Conservation (phyloP, 2,113 vertebrate genomes). For the Ammodytes dubius region DNA sequence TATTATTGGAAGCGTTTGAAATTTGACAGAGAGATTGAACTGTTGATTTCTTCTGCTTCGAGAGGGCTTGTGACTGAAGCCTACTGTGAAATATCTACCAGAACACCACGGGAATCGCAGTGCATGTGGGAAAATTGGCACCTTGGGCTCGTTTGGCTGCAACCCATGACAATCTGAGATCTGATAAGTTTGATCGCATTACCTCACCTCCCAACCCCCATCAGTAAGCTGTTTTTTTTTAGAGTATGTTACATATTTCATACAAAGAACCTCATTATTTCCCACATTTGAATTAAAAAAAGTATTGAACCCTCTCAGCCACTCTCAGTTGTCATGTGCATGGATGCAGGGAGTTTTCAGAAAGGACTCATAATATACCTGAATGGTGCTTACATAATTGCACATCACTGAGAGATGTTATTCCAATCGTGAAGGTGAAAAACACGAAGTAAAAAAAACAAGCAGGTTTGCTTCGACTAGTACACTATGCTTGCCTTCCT, state of each 20-base stretch:
- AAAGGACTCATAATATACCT: slow-evolving; percentile 57
- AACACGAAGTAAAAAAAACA: slow-evolving; percentile 10
- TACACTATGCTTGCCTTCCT: neutral
- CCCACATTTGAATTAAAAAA: neutral
- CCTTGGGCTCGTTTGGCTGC: neutral
- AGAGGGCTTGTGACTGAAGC: neutral
- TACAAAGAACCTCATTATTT: neutral
- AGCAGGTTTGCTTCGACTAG: neutral
- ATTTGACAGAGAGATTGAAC: slow-evolving; percentile 26
- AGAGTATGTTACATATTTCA: neutral
- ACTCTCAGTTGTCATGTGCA: slow-evolving; percentile 32
- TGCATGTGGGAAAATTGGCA: neutral
- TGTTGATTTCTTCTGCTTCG: slow-evolving; percentile 33
- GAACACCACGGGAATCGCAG: neutral
- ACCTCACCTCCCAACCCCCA: neutral
- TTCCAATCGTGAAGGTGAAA: slow-evolving; percentile 18
- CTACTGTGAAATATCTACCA: neutral
- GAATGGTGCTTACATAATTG: slow-evolving; percentile 66
- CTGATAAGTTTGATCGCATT: neutral
- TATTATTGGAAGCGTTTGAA: slow-evolving; percentile 41
- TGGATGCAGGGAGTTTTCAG: slow-evolving; percentile 41
- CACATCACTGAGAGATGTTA: slow-evolving; percentile 34
- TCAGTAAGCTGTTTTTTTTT: slow-evolving; percentile 6
- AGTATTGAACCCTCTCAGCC: slow-evolving; percentile 16
- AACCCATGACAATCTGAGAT: neutral